These are phyloP conservation scores for Enteromius argenteus DNA, from an alignment of 2,797 vertebrate species.

Conservation along the genomic window DNA sequence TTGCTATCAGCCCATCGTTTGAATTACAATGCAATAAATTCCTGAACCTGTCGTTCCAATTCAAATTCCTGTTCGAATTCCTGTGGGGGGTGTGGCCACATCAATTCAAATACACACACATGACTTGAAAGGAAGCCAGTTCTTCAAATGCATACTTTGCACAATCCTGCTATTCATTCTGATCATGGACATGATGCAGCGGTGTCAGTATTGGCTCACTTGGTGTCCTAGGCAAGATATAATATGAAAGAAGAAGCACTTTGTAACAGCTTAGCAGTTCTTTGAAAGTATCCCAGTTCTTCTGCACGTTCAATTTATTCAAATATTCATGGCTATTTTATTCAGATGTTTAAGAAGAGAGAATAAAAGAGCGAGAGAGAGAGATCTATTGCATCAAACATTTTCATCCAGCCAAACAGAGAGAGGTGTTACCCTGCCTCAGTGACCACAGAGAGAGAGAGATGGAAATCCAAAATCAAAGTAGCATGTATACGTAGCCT, in stretches of 20 bases:
- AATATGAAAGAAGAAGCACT: conserved; percentile 14
- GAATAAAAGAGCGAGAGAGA: not conserved
- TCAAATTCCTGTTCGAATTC: not conserved
- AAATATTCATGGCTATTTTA: conserved; percentile 34
- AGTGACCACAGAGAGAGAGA: conserved; percentile 7
- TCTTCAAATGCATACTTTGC: not conserved
- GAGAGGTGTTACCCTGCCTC: conserved; percentile 25
- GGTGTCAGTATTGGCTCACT: not conserved
- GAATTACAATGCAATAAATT: not conserved
- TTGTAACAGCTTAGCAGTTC: conserved; percentile 10
- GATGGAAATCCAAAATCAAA: conserved; percentile 35
- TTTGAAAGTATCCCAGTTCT: conserved; percentile 15
- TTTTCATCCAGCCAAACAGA: conserved; percentile 17
- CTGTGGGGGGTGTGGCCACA: not conserved
- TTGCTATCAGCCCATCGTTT: not conserved
- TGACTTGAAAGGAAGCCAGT: not conserved
- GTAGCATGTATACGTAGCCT: conserved; percentile 43
- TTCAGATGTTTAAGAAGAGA: conserved; percentile 34
- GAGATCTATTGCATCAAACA: conserved; percentile 20
- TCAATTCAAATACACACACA: not conserved
- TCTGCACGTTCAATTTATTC: conserved; percentile 23
- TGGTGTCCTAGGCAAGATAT: conserved; percentile 7
- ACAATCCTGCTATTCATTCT: not conserved
- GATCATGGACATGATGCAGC: not conserved
- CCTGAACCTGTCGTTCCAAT: not conserved